phyloP scores from a whole-genome alignment of 2,113 vertebrate species.

The Trichechus manatus region DNA sequence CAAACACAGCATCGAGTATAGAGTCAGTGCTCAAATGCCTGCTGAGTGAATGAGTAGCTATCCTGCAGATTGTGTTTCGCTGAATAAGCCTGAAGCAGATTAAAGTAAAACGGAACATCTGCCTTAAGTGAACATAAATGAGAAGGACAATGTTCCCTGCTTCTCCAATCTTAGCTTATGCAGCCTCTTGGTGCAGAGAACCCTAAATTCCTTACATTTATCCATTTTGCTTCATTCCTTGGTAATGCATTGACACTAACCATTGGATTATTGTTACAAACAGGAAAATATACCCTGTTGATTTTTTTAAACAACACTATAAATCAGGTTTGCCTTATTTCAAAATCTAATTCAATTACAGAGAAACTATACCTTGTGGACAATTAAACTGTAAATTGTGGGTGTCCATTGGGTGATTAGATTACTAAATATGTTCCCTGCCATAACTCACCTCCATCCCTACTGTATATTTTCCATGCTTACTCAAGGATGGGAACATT shows the following conservation, averaged over 20 bases:
- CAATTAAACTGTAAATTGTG: slow-evolving; percentile 88
- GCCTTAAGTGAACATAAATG: slow-evolving; percentile 30
- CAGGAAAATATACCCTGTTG: slow-evolving; percentile 70
- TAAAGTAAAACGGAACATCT: slow-evolving; percentile 3
- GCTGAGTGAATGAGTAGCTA: not conserved
- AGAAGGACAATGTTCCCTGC: not conserved
- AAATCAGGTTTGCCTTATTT: slow-evolving; percentile 79
- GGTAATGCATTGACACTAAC: slow-evolving; percentile 57
- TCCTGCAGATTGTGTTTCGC: not conserved
- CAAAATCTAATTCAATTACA: slow-evolving; percentile 86
- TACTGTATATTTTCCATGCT: slow-evolving; percentile 62
- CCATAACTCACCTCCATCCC: slow-evolving; percentile 80
- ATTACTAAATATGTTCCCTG: slow-evolving; percentile 80
- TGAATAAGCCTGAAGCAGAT: slow-evolving; percentile 54
- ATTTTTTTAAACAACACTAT: slow-evolving; percentile 59
- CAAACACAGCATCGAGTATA: not conserved
- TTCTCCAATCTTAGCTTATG: not conserved
- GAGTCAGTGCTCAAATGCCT: not conserved
- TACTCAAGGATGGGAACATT: slow-evolving; percentile 76
- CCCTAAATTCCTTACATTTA: not conserved
- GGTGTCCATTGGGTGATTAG: slow-evolving; percentile 82
- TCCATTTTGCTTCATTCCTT: slow-evolving; percentile 54
- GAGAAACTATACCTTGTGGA: slow-evolving; percentile 83
- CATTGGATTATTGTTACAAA: slow-evolving; percentile 68
- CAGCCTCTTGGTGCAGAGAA: not conserved